Conservation (phyloP, 2,888 invertebrate genomes). For the Odontocerum albicorne region DNA sequence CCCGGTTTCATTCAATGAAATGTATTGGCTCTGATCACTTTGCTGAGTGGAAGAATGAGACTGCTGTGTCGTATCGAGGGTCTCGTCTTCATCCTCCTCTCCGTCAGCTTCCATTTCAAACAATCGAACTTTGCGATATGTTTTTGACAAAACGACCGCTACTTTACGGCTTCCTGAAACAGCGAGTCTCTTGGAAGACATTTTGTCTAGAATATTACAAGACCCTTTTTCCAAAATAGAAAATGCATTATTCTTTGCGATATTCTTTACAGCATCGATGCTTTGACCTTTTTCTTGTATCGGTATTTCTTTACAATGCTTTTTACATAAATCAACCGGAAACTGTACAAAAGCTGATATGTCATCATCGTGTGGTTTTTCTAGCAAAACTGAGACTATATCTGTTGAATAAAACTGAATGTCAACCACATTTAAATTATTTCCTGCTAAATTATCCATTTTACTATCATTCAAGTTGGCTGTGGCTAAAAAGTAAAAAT, state of each 20-base stretch:
- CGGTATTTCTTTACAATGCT: conserved; percentile 47
- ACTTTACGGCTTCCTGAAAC: conserved; percentile 85
- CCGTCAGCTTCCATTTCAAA: conserved; percentile 94
- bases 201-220: conserved; percentile 65
- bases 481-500: conserved; percentile 56
- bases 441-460: conserved; percentile 40
- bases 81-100: conserved; percentile 77
- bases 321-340: conserved; percentile 51
- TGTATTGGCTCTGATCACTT: conserved; percentile 43
- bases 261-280: conserved; percentile 42
- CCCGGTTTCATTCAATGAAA: conserved; percentile 24
- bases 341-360: conserved; percentile 54
- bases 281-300: conserved; percentile 17
- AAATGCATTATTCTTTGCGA: conserved; percentile 56
- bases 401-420: conserved; percentile 75
- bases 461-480: conserved; percentile 45
- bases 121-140: conserved; percentile 75
- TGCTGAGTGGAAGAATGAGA: conserved; percentile 44
- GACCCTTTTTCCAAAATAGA: conserved; percentile 55
- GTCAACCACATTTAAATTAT: conserved; percentile 61
- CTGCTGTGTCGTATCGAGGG: conserved; percentile 51
- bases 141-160: conserved; percentile 81
- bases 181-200: conserved; percentile 69
- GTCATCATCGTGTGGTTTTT: conserved; percentile 53
- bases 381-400: conserved; percentile 70